Conservation (phyloP, 2,797 vertebrate genomes). For the Momotus momota region DNA sequence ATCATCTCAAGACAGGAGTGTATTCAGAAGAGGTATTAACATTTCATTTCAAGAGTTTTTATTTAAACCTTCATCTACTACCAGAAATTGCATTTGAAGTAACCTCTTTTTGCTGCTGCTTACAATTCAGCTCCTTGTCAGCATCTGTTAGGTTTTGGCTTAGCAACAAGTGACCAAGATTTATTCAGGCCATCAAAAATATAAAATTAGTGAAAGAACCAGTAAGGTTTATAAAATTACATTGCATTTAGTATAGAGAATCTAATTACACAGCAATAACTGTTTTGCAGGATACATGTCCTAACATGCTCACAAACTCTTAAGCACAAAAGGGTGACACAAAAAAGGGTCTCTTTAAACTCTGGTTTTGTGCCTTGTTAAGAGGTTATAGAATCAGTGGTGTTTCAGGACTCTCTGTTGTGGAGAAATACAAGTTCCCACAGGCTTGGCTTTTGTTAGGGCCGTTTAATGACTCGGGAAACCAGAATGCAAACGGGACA, state of each 20-base stretch:
- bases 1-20: not conserved
- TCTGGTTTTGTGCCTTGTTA: not conserved
- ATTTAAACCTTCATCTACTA: not conserved
- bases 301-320: not conserved
- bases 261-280: not conserved
- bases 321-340: not conserved
- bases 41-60: not conserved
- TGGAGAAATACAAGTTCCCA: not conserved
- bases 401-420: not conserved
- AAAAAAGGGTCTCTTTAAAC: not conserved
- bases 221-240: not conserved
- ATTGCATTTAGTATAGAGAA: not conserved
- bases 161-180: not conserved
- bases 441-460: not conserved
- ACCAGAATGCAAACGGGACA: not conserved
- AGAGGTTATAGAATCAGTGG: not conserved
- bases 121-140: not conserved
- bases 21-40: not conserved
- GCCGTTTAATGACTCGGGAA: not conserved
- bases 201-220: not conserved
- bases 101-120: not conserved
- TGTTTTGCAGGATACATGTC: not conserved
- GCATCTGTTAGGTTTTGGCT: not conserved
- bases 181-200: not conserved
- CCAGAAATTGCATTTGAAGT: not conserved